Conservation (phyloP, 2,113 vertebrate genomes). For the Chloroceryle aenea region DNA sequence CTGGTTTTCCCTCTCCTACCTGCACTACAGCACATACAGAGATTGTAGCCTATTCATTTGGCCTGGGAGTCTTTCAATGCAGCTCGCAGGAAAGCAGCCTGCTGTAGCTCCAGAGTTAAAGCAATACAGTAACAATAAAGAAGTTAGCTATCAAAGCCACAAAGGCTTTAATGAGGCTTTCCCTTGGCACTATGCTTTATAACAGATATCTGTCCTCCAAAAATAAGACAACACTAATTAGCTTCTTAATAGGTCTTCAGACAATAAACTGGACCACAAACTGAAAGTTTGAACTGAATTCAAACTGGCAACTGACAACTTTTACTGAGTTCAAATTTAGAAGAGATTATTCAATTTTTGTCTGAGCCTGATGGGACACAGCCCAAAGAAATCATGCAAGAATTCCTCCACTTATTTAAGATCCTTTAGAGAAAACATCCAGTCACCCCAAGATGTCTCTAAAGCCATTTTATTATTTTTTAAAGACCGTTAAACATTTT, state of each 20-base stretch:
- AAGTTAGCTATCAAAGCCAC: not conserved
- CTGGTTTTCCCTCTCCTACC: not conserved
- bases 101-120: not conserved
- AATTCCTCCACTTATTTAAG: not conserved
- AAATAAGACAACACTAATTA: not conserved
- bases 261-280: not conserved
- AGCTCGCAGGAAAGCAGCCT: not conserved
- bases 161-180: not conserved
- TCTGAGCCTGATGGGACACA: not conserved
- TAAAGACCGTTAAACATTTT: not conserved
- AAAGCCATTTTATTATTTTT: not conserved
- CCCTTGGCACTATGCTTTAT: not conserved
- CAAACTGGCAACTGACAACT: not conserved
- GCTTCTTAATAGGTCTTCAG: not conserved
- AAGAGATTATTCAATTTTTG: not conserved
- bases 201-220: not conserved
- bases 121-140: not conserved
- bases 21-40: not conserved
- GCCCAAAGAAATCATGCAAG: not conserved
- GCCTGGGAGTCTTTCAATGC: not conserved
- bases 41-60: not conserved
- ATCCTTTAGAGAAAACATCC: not conserved
- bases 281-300: not conserved
- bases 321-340: not conserved
- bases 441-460: not conserved